Evolutionary conservation across 1,140 invertebrate genomes (phyloP), one percentile per base, ranked within the genome.

Genomic region (Scaptomyza montana): DNA sequence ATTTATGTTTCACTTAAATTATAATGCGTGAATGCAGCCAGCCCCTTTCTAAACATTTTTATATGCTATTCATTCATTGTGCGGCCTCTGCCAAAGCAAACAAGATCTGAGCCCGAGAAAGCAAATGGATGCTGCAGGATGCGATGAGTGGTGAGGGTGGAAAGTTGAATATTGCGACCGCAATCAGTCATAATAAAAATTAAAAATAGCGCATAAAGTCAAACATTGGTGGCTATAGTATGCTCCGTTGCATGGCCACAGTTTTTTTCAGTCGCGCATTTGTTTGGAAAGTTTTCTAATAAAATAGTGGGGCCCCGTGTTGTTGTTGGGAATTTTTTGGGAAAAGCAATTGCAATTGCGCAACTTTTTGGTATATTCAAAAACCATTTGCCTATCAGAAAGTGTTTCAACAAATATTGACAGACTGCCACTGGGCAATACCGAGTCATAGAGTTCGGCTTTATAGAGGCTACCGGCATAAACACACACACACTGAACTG

Each of bases 1-100:
- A 89, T 89, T 89, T 89, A 89, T 89, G 84, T 89, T 89, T 89
- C 84, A 89, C 84, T 89, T 89, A 89, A 89, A 89, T 89, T 89
- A 89, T 80, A 89, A 89, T 89, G 84, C 84, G 84, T 89, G 84
- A 89, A 89, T 89, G 85, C 84, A 89, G 85, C 60, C 82, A 82
- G 75, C 59, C 78, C 67, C 68, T 75, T 59, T 68, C 74, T 69
- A 71, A 87, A 78, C 82, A 87, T 78, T 82, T 64, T 65, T 25
- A 69, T 76, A 60, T 51, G 45, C 36, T 60, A 49, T 63, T 63
- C 43, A 67, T 63, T 67, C 43, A 66, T 54, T 74, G 51, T 66
- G 47, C 49, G 53, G 53, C 28, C 62, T 30, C 67, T 68, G 72
- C 53, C 66, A 86, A 69, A 57, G 84, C 79, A 89, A 87, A 87